Evolutionary conservation across 2,797 vertebrate species (phyloP), one percentile per base, ranked within the genome.

Genomic region (Hippopotamyrus pictus): DNA sequence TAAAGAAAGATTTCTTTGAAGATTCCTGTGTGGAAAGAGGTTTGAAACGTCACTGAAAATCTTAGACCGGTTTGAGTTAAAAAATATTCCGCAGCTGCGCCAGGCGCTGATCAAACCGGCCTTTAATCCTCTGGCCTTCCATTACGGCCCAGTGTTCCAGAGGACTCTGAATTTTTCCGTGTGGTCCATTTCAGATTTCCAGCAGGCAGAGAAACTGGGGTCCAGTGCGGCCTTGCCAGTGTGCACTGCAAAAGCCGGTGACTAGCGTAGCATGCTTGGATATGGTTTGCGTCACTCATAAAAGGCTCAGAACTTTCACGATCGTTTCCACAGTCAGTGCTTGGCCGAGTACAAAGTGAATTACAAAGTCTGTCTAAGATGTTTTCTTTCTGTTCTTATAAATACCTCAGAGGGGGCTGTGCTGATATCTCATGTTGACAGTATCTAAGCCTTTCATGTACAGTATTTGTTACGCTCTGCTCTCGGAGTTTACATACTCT

Each of bases 361-460:
- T 57, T 37, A 57, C 53, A 57, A 87, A 87, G 53, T 44, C 85
- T 87, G 6, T 14, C 51, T 57, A 41, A 57, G 51, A 54, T 87
- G 29, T 54, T 41, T 87, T 54, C 85, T 57, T 59, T 87, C 25
- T 84, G 22, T 87, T 59, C 33, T 37, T 41, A 87, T 59, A 33
- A 41, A 54, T 57, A 85, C 83, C 85, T 57, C 6, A 86, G 25
- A 48, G 50, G 29, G 12, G 7, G 29, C 51, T 14, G 33, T 44
- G 53, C 12, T 37, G 53, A 19, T 54, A 33, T 37, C 53, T 59
- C 50, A 37, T 59, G 25, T 87, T 41, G 53, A 87, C 53, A 87
- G 44, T 87, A 87, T 87, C 51, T 87, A 57, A 87, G 53, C 85
- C 85, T 87, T 87, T 59, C 53, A 59, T 57, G 85, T 54, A 41